Conservation (phyloP, 2,797 vertebrate species). For the Tinamus major region DNA sequence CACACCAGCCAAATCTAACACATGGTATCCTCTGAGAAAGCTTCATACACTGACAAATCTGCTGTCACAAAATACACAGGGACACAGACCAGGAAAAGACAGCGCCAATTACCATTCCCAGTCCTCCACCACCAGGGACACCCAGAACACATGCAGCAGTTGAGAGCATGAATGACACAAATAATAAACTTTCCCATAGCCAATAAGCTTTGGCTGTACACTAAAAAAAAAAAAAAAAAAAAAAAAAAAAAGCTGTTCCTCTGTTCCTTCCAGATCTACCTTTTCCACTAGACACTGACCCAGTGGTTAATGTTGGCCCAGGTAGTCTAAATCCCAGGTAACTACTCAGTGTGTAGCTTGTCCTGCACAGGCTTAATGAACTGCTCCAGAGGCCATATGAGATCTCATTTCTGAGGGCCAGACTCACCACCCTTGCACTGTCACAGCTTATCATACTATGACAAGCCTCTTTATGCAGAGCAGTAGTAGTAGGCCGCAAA, state of each 20-base stretch:
- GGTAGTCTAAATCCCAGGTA: neutral
- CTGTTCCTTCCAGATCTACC: neutral
- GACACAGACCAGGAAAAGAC: neutral
- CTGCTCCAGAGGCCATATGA: neutral
- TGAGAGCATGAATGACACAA: neutral
- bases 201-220: neutral
- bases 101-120: neutral
- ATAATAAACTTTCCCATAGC: neutral
- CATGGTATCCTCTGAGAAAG: neutral
- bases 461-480: neutral
- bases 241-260: neutral
- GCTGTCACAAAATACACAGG: neutral
- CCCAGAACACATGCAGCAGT: neutral
- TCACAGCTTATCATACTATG: neutral
- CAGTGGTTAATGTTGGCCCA: neutral
- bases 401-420: neutral
- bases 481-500: neutral
- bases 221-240: neutral
- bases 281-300: neutral
- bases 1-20: neutral
- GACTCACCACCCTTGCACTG: neutral
- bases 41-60: neutral
- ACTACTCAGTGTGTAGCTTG: neutral
- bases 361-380: neutral
- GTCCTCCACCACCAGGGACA: neutral